Percentiles rank a stretch among this genome's conserved stretches.
Evolutionary conservation across 2,113 vertebrate genomes (phyloP).

Genomic region (Ctenodactylus gundi): DNA sequence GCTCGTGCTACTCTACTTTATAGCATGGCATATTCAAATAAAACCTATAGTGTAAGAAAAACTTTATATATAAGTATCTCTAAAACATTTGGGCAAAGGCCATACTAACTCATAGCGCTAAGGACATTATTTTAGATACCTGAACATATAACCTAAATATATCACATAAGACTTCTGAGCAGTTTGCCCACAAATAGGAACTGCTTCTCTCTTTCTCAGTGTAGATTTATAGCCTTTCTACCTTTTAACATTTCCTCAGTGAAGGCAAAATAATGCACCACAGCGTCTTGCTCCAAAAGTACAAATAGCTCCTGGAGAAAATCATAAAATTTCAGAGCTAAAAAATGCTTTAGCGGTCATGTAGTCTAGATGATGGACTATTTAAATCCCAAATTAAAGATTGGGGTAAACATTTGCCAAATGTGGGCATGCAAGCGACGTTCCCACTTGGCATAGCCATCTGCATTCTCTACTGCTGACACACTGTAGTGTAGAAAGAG

Average conservation of each 20-base stretch:
- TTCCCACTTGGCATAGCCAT: slow-evolving; percentile 69
- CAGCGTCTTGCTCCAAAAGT: slow-evolving; percentile 16
- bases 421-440: slow-evolving; percentile 6
- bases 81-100: neutral
- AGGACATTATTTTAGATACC: slow-evolving; percentile 16
- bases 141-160: neutral
- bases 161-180: neutral
- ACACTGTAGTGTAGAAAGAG: slow-evolving; percentile 63
- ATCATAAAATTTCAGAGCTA: neutral
- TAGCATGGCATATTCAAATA: neutral
- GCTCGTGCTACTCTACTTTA: neutral
- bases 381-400: slow-evolving; percentile 74
- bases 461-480: slow-evolving; percentile 71
- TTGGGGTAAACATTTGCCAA: slow-evolving; percentile 76
- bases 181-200: neutral
- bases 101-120: neutral
- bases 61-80: neutral
- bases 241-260: neutral
- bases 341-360: neutral
- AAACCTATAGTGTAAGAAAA: neutral
- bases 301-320: neutral
- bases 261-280: neutral
- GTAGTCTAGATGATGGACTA: slow-evolving; percentile 17
- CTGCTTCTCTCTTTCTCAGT: neutral
- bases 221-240: neutral